A percentile compares a stretch with the other conserved stretches of the same genome.
Conservation (phyloP, 2,113 vertebrate species). For the Clarias magur region DNA sequence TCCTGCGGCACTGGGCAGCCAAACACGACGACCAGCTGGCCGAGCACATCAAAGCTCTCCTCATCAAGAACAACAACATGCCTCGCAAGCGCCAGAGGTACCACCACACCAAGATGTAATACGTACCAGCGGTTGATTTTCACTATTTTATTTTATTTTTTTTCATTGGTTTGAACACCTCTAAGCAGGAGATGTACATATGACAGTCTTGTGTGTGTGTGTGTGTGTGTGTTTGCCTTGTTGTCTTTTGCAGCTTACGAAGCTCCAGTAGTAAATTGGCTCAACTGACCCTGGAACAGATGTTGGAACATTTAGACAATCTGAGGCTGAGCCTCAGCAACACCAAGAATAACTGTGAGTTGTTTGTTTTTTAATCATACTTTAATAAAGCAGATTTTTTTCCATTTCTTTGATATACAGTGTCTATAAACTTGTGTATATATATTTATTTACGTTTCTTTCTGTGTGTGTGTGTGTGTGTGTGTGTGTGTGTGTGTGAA, state of each 20-base stretch:
- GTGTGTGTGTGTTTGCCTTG: background rate
- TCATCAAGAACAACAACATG: slow-evolving; percentile 98
- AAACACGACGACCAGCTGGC: slow-evolving; percentile 88
- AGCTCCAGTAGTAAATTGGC: slow-evolving; percentile 96
- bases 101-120: background rate
- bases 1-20: slow-evolving; percentile 92
- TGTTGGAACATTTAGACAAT: slow-evolving; percentile 91
- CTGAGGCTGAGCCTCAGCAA: slow-evolving; percentile 89
- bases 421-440: background rate
- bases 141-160: accelerated
- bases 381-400: background rate
- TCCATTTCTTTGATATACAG: background rate
- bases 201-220: background rate
- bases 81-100: slow-evolving; percentile 92
- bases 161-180: background rate
- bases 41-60: slow-evolving; percentile 91
- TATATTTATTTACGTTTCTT: background rate
- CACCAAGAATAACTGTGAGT: slow-evolving; percentile 80
- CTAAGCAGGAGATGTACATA: background rate
- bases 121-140: background rate
- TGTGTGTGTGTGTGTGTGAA: slow-evolving; percentile 52
- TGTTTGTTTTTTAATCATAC: background rate
- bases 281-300: slow-evolving; percentile 94
- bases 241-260: slow-evolving; percentile 74
- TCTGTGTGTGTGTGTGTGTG: background rate